Base-by-base conservation (phyloP, 2,888 invertebrate genomes). In the Epicampocera succincta region DNA sequence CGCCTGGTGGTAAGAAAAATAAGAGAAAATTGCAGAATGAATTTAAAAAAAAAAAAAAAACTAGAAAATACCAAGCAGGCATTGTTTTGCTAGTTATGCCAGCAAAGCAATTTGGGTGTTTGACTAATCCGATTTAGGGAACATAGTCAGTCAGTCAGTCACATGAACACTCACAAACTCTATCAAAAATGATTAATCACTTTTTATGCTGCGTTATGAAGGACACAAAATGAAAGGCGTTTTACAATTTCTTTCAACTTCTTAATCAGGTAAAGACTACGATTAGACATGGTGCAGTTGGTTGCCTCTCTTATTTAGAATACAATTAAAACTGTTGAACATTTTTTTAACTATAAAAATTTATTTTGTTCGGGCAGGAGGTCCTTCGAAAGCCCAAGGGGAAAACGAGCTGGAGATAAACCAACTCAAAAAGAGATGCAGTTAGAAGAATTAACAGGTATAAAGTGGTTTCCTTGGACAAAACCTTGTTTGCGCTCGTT, bases 41-140 rank as follows among this genome's bases (percentile, higher is more conserved):
- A 3, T 66, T 13, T 29, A 33, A 73, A 54, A 40, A n/a, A 44
- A 21, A 44, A 33, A 73, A 54, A 40, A n/a, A 44, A 21, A 13
- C 13, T 11, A 17, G 44, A 19, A 15, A 52, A 40, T 40, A 25
- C 25, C 3, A 42, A 63, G 29, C 50, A 60, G 40, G 13, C 15
- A 71, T 72, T 72, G 61, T 72, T 81, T 42, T 56, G 72, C 40
- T 58, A 65, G 38, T 50, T 52, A 42, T 48, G 33, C 13, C 17
- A 15, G 42, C 54, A 48, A 44, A 42, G 42, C 56, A 74, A 80
- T 29, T 66, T 75, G 60, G 75, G 66, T 73, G 33, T 33, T 33
- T 33, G 81, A 81, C 81, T 73, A 81, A 81, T 73, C 81, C 50
- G 73, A 77, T 77, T 81, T 29, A 63, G 76, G 68, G 50, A 73